phyloP scores from a whole-genome alignment of 2,113 vertebrate species.

The Vulpes lagopus region DNA sequence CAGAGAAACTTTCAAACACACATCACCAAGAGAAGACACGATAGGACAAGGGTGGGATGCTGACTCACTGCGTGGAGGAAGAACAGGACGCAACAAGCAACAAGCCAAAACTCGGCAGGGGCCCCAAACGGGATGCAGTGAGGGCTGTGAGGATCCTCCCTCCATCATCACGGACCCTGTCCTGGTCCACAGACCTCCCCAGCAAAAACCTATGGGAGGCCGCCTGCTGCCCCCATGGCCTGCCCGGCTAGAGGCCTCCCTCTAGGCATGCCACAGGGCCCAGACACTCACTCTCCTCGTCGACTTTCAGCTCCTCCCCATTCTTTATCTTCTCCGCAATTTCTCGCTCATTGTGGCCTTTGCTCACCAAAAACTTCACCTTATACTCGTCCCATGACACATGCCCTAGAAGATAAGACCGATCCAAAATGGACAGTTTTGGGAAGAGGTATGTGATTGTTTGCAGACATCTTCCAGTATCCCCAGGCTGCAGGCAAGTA shows the following conservation, averaged over 20 bases:
- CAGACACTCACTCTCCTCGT: conserved; percentile 96
- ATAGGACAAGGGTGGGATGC: rapidly evolving
- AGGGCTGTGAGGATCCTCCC: rapidly evolving
- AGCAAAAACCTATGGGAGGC: background rate
- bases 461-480: rapidly evolving
- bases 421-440: rapidly evolving
- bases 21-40: background rate
- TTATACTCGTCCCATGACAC: conserved; percentile 98
- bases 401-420: conserved; percentile 85
- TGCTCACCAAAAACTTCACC: conserved; percentile 96
- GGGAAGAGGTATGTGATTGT: too few species aligned
- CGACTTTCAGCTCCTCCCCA: conserved; percentile 95
- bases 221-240: background rate
- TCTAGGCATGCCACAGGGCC: rapidly evolving
- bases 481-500: background rate
- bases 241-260: background rate
- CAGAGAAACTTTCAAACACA: too few species aligned
- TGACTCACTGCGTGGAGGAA: rapidly evolving
- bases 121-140: too few species aligned
- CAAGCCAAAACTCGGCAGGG: background rate
- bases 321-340: conserved; percentile 94
- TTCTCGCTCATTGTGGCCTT: conserved; percentile 95
- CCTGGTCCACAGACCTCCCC: background rate
- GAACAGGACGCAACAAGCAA: background rate
- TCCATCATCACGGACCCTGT: too few species aligned